Evolutionary conservation across 2,888 invertebrate genomes (phyloP).

Genomic region (Sclerodermus sp.): DNA sequence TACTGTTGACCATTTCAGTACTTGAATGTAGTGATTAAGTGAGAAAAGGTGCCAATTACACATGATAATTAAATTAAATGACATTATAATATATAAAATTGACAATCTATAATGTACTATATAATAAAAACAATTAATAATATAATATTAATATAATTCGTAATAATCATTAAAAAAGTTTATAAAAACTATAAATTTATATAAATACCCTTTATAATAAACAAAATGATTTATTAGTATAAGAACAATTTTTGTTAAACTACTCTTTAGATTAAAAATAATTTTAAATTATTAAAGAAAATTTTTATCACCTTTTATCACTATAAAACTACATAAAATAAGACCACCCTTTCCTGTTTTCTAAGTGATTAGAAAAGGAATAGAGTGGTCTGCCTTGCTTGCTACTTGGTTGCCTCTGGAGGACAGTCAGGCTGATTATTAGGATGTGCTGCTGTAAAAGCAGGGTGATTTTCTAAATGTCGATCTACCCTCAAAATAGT

Average conservation of each 20-base stretch:
- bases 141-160: not conserved
- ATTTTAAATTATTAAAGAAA: constrained; percentile 3
- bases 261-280: not conserved
- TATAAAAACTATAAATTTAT: not conserved
- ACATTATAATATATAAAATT: not conserved
- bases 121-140: not conserved
- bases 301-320: constrained; percentile 41
- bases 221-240: not conserved
- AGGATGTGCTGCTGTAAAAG: constrained; percentile 89
- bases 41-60: constrained; percentile 34
- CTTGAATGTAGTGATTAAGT: constrained; percentile 32
- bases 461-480: constrained; percentile 83
- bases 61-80: not conserved
- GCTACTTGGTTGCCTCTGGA: constrained; percentile 79
- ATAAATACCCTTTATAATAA: not conserved
- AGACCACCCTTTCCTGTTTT: constrained; percentile 39
- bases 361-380: constrained; percentile 52
- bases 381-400: constrained; percentile 57
- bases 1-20: constrained; percentile 29
- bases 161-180: not conserved
- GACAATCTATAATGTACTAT: too few relatives aligned
- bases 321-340: constrained; percentile 22
- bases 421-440: constrained; percentile 94
- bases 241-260: not conserved
- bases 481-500: constrained; percentile 85